Evolutionary conservation across 2,888 invertebrate genomes (phyloP).

Genomic region (Drosophila prostipennis): DNA sequence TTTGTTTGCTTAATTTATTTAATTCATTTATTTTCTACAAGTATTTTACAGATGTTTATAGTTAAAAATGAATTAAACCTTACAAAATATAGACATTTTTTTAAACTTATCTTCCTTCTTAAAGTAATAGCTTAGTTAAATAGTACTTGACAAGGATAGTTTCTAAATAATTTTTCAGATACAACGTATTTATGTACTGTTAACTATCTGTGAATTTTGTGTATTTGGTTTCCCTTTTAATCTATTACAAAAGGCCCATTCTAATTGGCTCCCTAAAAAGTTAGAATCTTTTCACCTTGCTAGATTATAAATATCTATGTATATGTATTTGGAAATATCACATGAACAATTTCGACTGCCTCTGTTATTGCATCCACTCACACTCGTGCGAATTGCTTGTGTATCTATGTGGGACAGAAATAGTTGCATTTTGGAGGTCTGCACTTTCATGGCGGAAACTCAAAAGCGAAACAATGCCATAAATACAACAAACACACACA

Average conservation of each 20-base stretch:
- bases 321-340: background rate
- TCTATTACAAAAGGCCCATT: background rate
- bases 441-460: conserved; percentile 46
- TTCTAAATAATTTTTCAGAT: no score
- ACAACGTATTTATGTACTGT: no score
- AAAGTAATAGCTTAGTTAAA: no score
- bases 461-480: conserved; percentile 61
- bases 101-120: no score
- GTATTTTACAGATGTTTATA: no score
- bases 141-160: no score
- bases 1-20: no score
- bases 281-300: background rate
- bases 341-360: background rate
- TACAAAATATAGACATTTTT: no score
- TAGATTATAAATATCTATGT: background rate
- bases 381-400: conserved; percentile 10
- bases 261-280: background rate
- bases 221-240: no score
- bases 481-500: conserved; percentile 35
- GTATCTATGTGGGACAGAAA: conserved; percentile 63
- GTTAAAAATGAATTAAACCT: no score
- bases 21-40: no score
- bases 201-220: no score
- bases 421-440: conserved; percentile 74
- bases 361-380: conserved; percentile 13